Conservation (phyloP, 2,888 invertebrate species). For the Macrophya annulata region DNA sequence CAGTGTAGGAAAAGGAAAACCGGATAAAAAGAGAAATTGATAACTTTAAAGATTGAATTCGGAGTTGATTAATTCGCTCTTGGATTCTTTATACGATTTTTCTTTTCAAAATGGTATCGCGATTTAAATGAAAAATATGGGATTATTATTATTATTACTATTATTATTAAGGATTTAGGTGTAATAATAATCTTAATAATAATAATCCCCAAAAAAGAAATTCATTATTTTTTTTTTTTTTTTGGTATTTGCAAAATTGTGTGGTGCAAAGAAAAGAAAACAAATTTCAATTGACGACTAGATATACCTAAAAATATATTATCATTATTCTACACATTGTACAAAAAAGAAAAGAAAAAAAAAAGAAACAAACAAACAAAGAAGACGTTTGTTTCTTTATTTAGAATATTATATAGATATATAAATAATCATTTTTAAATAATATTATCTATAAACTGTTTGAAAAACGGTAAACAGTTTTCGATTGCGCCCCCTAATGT, state of each 20-base stretch:
- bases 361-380: neutral
- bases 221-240: neutral
- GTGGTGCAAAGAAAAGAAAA: neutral
- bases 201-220: neutral
- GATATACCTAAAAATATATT: neutral
- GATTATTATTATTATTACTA: neutral
- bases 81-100: neutral
- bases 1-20: neutral
- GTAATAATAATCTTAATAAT: neutral
- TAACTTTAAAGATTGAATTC: neutral
- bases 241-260: slow-evolving; percentile 1
- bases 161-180: neutral
- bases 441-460: neutral
- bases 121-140: neutral
- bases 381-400: neutral
- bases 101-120: neutral
- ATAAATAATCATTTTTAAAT: neutral
- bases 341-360: neutral
- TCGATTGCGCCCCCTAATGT: neutral
- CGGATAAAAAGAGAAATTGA: neutral
- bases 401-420: neutral
- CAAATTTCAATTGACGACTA: slow-evolving; percentile 1
- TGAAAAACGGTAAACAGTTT: neutral
- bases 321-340: slow-evolving; percentile 10
- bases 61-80: too few relatives aligned